Evolutionary conservation across 2,888 invertebrate species (phyloP).

Genomic region (Candidula unifasciata): DNA sequence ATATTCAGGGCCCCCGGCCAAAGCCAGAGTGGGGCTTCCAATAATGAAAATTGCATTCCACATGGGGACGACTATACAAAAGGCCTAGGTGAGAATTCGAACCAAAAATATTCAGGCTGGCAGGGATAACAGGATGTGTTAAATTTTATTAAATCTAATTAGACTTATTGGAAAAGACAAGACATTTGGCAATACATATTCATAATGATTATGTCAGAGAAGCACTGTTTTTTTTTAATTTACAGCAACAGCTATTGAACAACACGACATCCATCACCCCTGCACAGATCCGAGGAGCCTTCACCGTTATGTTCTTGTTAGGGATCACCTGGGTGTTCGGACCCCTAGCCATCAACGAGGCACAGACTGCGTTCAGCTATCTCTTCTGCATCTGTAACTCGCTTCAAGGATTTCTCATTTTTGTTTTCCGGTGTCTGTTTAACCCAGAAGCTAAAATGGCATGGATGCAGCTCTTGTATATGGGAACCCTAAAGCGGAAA

Average conservation of each 20-base stretch:
- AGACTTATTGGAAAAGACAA: too few species aligned
- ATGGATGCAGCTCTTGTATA: conserved; percentile 71
- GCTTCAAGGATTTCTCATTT: conserved; percentile 72
- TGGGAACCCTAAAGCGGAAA: conserved; percentile 70
- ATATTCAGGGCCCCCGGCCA: too few species aligned
- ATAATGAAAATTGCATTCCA: too few species aligned
- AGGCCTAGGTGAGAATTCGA: too few species aligned
- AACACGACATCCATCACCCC: conserved; percentile 29
- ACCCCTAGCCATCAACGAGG: conserved; percentile 71
- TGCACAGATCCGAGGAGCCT: conserved; percentile 71
- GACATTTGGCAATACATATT: too few species aligned
- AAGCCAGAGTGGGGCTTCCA: too few species aligned
- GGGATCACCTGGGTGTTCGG: conserved; percentile 76
- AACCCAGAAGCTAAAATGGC: conserved; percentile 71
- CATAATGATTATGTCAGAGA: too few species aligned
- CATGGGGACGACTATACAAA: too few species aligned
- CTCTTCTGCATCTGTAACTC: conserved; percentile 74
- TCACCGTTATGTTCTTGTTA: conserved; percentile 73
- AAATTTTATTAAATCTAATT: too few species aligned
- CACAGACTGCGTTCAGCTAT: conserved; percentile 71
- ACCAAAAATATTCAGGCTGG: too few species aligned
- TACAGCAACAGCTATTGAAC: conserved; percentile 41
- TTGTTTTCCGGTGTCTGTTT: conserved; percentile 58
- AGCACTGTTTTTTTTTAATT: not conserved
- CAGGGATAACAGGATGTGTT: too few species aligned